Base-by-base conservation (phyloP, 2,113 vertebrate genomes). In the Triplophysa rosa region DNA sequence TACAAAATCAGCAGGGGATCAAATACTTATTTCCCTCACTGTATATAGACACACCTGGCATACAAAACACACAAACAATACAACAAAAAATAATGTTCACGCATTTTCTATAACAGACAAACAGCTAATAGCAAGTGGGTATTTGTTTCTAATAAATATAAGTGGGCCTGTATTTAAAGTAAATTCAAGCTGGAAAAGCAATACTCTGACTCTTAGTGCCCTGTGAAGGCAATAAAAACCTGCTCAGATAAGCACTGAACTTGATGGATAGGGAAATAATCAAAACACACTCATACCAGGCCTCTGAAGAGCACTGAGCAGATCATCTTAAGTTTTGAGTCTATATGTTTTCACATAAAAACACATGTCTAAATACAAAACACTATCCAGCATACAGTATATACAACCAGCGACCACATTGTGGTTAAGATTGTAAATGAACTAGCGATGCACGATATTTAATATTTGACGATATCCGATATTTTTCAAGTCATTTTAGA, bases 31-130 rank as follows among this genome's bases (percentile, higher is more conserved):
- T n/a, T n/a, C n/a, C n/a, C n/a, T n/a, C n/a, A n/a, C n/a, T n/a
- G n/a, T n/a, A 58, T 47, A 70, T 14, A 66, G 63, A 71, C 80
- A 65, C 65, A 40, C 80, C 62, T 54, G 62, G 62, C 19, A 61
- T 42, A 52, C 49, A 21, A 83, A 21, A 73, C 59, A 76, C 23
- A 49, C 52, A 78, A 71, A 49, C 56, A 66, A 78, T 6, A 45
- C 56, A 37, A 40, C 26, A 17, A 67, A 0, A 54, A 2, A 54
- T n/a, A 54, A 17, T 1, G 1, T 17, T 17, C 52, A 56, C 17
- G 6, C 14, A 16, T 54, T 4, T 17, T 17, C 14, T 17, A 16
- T 19, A 7, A 19, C 4, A 17, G 14, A 54, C 14, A 4, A 54
- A 17, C 3, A 52, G 49, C 45, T 47, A 47, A 13, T 49, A 13